A percentile compares a stretch with the other conserved stretches of the same genome.
Conservation (phyloP, 1,140 invertebrate genomes). For the Tetraneura akinire region DNA sequence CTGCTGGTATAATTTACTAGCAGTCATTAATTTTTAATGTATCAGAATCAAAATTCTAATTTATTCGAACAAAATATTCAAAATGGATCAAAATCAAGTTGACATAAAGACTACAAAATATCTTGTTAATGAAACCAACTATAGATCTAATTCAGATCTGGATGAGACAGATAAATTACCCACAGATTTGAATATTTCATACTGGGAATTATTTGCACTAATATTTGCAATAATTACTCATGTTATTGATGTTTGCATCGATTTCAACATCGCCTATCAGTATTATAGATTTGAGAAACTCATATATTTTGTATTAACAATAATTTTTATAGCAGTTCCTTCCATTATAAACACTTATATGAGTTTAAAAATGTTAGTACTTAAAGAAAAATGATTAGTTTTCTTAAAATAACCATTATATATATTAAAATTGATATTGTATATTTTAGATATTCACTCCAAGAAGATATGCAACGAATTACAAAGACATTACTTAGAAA, state of each 20-base stretch:
- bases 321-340: conserved; percentile 67
- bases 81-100: background rate
- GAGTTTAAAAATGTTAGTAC: conserved; percentile 66
- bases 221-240: conserved; percentile 65
- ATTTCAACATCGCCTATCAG: conserved; percentile 67
- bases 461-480: conserved; percentile 44
- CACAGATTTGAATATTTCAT: conserved; percentile 58
- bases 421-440: background rate
- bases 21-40: no score
- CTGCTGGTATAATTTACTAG: no score
- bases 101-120: background rate
- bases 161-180: conserved; percentile 59
- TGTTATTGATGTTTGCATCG: conserved; percentile 67
- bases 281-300: conserved; percentile 60
- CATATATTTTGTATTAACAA: conserved; percentile 65
- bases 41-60: background rate
- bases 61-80: background rate
- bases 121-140: background rate
- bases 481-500: conserved; percentile 10
- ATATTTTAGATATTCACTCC: conserved; percentile 34
- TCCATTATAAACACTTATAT: conserved; percentile 68
- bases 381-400: no score
- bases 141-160: background rate
- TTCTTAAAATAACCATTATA: no score
- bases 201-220: conserved; percentile 60